Evolutionary conservation across 2,113 vertebrate species (phyloP), one percentile per base, ranked within the genome.

Genomic region (Myotis brandtii): DNA sequence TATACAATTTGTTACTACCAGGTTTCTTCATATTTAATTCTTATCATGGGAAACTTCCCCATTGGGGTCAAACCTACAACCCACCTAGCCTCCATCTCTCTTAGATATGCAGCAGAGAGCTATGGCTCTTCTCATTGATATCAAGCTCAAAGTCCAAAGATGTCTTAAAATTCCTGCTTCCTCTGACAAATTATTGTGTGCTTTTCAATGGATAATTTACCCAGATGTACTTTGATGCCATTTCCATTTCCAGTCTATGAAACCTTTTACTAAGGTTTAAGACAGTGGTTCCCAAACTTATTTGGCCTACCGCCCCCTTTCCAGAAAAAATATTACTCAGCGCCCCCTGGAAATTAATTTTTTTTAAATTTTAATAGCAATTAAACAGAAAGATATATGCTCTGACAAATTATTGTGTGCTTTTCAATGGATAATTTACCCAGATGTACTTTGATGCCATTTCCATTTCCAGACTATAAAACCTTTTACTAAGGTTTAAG

Each of bases 221-320:
- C n/a, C 66, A 25, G 27, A 18, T 48, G 23, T 21, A 69, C 2
- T n/a, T 64, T 75, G 48, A 37, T 11, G 8, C 17, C 37, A 70
- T 91, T 94, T 93, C 84, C 14, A 89, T 86, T 91, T 95, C 43
- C 40, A 94, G n/a, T 67, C 30, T 72, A 34, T 25, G 69, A 88
- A 82, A 87, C 6, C 18, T 83, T 21, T 91, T 18, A 56, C 40
- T 80, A 46, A 82, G 2, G 0, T 69, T 34, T 43, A 48, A 23
- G 34, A 75, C 37, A 37, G 37, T 37, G 37, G 37, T 37, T 37
- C 37, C 37, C 37, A 37, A 37, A 37, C 37, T 37, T 37, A 37
- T 37, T 37, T 37, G 37, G 37, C 37, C 37, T 37, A 37, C 37
- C 37, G 37, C 37, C 37, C 37, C 37, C 37, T 37, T 37, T 37